Conservation (phyloP, 2,113 vertebrate species). For the Bostrychus sinensis region DNA sequence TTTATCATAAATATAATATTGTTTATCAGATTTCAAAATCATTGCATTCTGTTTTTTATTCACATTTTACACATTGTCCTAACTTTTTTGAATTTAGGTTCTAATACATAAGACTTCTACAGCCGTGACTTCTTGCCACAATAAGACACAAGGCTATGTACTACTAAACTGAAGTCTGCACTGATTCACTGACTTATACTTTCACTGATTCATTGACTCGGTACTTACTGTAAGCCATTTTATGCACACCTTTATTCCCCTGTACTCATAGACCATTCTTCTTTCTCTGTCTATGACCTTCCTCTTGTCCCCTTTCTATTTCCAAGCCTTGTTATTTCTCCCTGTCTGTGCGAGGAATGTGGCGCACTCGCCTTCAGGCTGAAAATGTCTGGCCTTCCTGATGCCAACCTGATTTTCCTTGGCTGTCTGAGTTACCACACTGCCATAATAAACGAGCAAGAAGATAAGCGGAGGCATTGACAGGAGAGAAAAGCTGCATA, state of each 20-base stretch:
- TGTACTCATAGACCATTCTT: not conserved
- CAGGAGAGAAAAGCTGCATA: constrained; percentile 9
- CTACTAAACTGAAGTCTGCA: too few species aligned
- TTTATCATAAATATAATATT: too few species aligned
- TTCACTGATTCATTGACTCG: too few species aligned
- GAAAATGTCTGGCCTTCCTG: constrained; percentile 51
- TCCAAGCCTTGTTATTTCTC: constrained; percentile 7
- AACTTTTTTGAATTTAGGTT: too few species aligned
- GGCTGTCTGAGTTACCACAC: constrained; percentile 34
- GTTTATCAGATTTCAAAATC: too few species aligned
- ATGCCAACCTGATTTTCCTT: constrained; percentile 40
- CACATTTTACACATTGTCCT: too few species aligned
- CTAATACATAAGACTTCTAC: too few species aligned
- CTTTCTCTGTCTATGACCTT: constrained; percentile 24
- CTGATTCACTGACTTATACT: too few species aligned
- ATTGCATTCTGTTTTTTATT: too few species aligned
- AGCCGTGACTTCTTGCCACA: too few species aligned
- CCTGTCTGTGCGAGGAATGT: constrained; percentile 28
- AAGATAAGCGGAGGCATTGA: not conserved
- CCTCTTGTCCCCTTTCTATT: constrained; percentile 5
- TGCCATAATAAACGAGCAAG: constrained; percentile 11
- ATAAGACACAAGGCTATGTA: too few species aligned
- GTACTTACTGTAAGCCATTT: not conserved
- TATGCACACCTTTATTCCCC: not conserved
- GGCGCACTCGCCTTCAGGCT: constrained; percentile 43